Evolutionary conservation across 2,888 invertebrate species (phyloP).

Genomic region (Andrena haemorrhoa): DNA sequence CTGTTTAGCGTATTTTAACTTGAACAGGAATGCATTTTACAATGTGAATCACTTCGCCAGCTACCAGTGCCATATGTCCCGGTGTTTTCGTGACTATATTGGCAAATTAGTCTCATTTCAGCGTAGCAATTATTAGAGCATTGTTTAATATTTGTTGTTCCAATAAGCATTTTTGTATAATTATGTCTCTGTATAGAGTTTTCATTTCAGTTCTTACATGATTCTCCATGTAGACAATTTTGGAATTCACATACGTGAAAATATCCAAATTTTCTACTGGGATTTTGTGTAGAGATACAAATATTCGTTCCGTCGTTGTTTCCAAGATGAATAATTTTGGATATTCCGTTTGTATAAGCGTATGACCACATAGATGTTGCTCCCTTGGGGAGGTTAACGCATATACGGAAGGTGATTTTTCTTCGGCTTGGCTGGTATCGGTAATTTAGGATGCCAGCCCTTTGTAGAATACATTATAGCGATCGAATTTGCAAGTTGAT

Average conservation of each 20-base stretch:
- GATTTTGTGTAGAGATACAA: background rate
- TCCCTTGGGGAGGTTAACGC: background rate
- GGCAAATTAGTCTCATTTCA: constrained; percentile 17
- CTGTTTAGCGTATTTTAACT: background rate
- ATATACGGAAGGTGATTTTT: background rate
- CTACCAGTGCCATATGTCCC: constrained; percentile 4
- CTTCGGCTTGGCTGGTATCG: no score
- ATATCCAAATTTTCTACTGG: background rate
- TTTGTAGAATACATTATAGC: no score
- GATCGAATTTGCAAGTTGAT: no score
- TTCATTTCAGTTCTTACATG: background rate
- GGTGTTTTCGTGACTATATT: background rate
- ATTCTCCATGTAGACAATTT: background rate
- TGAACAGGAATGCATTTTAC: constrained; percentile 22
- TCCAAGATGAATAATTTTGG: background rate
- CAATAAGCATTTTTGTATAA: no score
- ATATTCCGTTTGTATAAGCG: background rate
- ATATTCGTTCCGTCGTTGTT: background rate
- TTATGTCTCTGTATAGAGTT: no score
- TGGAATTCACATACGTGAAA: background rate
- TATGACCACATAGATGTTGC: background rate
- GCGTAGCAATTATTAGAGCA: no score
- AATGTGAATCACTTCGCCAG: constrained; percentile 16
- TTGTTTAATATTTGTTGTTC: no score
- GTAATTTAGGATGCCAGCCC: background rate